Percentiles rank a stretch among this genome's conserved stretches.
phyloP scores from a whole-genome alignment of 2,797 vertebrate species.

The Rhinella marina region DNA sequence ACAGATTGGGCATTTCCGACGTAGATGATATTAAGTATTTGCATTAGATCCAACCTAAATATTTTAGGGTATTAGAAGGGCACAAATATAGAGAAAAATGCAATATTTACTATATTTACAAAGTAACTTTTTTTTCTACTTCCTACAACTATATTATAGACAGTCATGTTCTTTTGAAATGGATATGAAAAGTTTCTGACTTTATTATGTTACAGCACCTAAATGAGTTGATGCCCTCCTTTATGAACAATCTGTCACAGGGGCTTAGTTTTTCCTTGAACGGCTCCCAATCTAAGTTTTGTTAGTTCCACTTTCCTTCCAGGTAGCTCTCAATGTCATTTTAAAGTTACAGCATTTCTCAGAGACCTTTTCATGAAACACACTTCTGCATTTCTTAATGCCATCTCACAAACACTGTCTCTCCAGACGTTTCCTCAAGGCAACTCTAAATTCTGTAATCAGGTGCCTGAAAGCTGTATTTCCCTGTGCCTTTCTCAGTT shows the following conservation, averaged over 20 bases:
- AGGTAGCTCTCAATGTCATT: conserved; percentile 70
- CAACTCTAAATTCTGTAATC: conserved; percentile 58
- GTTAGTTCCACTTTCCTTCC: conserved; percentile 75
- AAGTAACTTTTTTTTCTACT: background rate
- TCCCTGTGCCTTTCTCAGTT: conserved; percentile 62
- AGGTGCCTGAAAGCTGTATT: conserved; percentile 62
- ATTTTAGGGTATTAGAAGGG: conserved; percentile 10
- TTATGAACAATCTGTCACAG: conserved; percentile 73
- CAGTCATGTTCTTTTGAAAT: conserved; percentile 61
- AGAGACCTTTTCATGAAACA: conserved; percentile 66
- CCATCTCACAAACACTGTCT: conserved; percentile 56
- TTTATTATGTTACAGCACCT: conserved; percentile 63
- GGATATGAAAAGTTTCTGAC: conserved; percentile 64
- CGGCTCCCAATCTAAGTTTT: conserved; percentile 66
- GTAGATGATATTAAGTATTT: background rate
- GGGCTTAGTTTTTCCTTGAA: conserved; percentile 68
- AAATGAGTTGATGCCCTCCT: conserved; percentile 65
- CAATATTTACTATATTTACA: conserved; percentile 12
- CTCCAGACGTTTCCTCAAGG: conserved; percentile 55
- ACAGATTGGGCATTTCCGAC: too few species aligned
- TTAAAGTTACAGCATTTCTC: conserved; percentile 67
- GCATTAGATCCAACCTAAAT: background rate
- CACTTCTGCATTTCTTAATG: conserved; percentile 61
- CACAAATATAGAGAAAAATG: background rate
- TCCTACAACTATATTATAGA: conserved; percentile 49